phyloP scores from a whole-genome alignment of 2,797 vertebrate species.

The Oophaga sylvatica region DNA sequence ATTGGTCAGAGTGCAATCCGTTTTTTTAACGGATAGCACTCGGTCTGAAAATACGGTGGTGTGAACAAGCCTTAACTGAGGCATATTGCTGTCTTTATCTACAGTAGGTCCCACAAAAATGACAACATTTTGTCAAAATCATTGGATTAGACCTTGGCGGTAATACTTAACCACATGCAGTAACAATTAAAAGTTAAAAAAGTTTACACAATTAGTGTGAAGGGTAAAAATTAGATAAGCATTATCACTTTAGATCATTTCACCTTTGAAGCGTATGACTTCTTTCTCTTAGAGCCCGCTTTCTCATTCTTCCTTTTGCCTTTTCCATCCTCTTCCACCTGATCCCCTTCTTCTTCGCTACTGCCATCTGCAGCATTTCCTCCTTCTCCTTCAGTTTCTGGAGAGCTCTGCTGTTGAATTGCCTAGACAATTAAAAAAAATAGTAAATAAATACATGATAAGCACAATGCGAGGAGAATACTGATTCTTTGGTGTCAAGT shows the following conservation, averaged over 20 bases:
- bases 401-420: conserved; percentile 92
- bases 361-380: conserved; percentile 88
- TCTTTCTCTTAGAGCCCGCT: conserved; percentile 90
- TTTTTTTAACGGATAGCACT: too few relatives aligned
- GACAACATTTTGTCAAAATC: too few relatives aligned
- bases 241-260: background rate
- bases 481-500: background rate
- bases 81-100: too few relatives aligned
- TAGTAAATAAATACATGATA: background rate
- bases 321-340: conserved; percentile 86
- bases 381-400: conserved; percentile 89
- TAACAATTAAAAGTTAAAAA: too few relatives aligned
- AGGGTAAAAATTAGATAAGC: conserved; percentile 5
- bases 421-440: conserved; percentile 72
- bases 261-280: conserved; percentile 88
- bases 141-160: too few relatives aligned
- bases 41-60: too few relatives aligned
- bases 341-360: conserved; percentile 88
- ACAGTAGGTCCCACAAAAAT: too few relatives aligned
- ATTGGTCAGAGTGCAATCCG: too few relatives aligned
- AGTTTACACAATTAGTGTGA: too few relatives aligned
- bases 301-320: conserved; percentile 88
- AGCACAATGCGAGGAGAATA: background rate
- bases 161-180: too few relatives aligned
- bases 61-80: too few relatives aligned